Evolutionary conservation across 2,113 vertebrate genomes (phyloP).

Genomic region (Beaufortia kweichowensis): DNA sequence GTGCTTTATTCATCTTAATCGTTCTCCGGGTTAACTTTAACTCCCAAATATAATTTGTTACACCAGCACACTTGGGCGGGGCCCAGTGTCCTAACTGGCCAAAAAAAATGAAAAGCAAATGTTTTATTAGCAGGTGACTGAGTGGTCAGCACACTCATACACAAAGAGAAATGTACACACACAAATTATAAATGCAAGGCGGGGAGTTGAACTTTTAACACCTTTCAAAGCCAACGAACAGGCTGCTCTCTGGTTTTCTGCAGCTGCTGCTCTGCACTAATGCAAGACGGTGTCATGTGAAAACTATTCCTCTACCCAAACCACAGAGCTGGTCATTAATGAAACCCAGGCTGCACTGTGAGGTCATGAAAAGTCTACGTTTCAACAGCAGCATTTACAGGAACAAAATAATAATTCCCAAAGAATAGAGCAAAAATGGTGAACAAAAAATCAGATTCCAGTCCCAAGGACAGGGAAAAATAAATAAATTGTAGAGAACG

Average conservation of each 20-base stretch:
- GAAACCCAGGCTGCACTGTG: constrained; percentile 93
- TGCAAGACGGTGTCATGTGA: constrained; percentile 93
- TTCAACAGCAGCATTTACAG: constrained; percentile 87
- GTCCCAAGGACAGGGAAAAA: constrained; percentile 83
- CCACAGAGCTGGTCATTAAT: constrained; percentile 95
- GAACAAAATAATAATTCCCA: constrained; percentile 65
- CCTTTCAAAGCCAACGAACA: constrained; percentile 90
- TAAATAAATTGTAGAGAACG: constrained; percentile 79
- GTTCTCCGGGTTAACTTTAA: neutral
- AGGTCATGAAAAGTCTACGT: constrained; percentile 95
- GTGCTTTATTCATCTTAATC: constrained; percentile 3
- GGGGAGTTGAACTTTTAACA: constrained; percentile 98
- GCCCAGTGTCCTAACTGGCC: constrained; percentile 64
- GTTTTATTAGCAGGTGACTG: constrained; percentile 72
- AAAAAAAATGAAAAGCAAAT: constrained; percentile 71
- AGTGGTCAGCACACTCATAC: constrained; percentile 71
- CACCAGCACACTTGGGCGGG: neutral
- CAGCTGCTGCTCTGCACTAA: constrained; percentile 87
- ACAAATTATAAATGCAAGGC: constrained; percentile 79
- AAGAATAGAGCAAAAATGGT: constrained; percentile 83
- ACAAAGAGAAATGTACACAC: constrained; percentile 15
- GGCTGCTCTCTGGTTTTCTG: constrained; percentile 89
- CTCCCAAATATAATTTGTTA: neutral
- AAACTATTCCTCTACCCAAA: constrained; percentile 93
- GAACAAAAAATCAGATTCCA: constrained; percentile 88